These are phyloP conservation scores for Dascyllus trimaculatus DNA, from an alignment of 2,113 vertebrate genomes.

Conservation along the genomic window DNA sequence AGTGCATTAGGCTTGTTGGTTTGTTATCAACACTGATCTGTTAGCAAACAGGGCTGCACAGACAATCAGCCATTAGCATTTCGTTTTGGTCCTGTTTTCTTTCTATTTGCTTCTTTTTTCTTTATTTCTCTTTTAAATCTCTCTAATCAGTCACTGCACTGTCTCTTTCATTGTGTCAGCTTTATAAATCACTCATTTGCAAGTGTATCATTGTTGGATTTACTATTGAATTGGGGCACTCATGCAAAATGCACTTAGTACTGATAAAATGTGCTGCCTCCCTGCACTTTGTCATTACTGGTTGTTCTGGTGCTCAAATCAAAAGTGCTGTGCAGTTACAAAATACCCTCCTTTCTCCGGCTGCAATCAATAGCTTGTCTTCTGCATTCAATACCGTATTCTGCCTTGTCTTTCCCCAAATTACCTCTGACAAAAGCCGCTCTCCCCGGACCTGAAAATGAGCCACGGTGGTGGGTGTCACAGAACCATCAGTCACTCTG, in stretches of 20 bases:
- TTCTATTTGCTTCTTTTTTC: slow-evolving; percentile 1
- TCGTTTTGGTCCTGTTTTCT: slow-evolving; percentile 2
- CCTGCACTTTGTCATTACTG: slow-evolving; percentile 41
- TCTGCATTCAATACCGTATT: slow-evolving; percentile 30
- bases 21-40: slow-evolving; percentile 42
- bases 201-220: slow-evolving; percentile 15
- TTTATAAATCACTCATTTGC: slow-evolving; percentile 11
- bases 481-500: slow-evolving; percentile 42
- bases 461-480: slow-evolving; percentile 25
- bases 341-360: slow-evolving; percentile 19
- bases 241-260: slow-evolving; percentile 38
- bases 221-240: slow-evolving; percentile 13
- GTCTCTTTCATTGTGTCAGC: neutral
- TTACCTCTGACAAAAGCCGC: slow-evolving; percentile 49
- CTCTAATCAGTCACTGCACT: neutral
- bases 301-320: slow-evolving; percentile 31
- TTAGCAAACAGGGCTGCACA: slow-evolving; percentile 16
- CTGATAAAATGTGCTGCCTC: slow-evolving; percentile 35
- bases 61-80: neutral
- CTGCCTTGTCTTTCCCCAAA: slow-evolving; percentile 49
- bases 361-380: slow-evolving; percentile 57
- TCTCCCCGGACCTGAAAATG: slow-evolving; percentile 35
- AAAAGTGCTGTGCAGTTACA: slow-evolving; percentile 46
- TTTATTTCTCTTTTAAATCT: neutral
- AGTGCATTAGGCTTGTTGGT: slow-evolving; percentile 53